Conservation (phyloP, 2,797 vertebrate species). For the Siniperca scherzeri region DNA sequence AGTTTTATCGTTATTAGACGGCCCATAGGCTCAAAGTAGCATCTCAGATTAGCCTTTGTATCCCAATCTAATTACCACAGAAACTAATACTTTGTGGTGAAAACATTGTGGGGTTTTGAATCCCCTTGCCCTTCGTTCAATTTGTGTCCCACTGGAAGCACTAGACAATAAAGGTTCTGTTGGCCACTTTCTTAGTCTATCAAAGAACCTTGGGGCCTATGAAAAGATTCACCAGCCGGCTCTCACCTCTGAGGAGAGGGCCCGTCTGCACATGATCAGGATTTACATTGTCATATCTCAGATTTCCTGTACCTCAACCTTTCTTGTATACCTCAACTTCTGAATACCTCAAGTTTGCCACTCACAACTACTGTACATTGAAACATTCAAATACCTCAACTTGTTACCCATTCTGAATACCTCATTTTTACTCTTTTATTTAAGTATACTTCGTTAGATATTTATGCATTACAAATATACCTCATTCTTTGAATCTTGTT, state of each 20-base stretch:
- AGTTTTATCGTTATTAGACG: slow-evolving; percentile 5
- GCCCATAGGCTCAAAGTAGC: slow-evolving; percentile 42
- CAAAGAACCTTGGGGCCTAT: slow-evolving; percentile 50
- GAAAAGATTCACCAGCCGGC: slow-evolving; percentile 49
- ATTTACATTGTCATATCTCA: slow-evolving; percentile 58
- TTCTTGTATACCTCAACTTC: slow-evolving; percentile 63
- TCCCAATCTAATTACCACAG: slow-evolving; percentile 29
- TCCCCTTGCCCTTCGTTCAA: slow-evolving; percentile 33
- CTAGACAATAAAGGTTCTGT: slow-evolving; percentile 62
- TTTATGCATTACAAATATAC: slow-evolving; percentile 72
- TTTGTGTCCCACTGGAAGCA: slow-evolving; percentile 65
- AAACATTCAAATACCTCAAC: slow-evolving; percentile 76
- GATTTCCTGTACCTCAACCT: slow-evolving; percentile 47
- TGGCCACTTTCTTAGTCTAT: slow-evolving; percentile 54
- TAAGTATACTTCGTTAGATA: slow-evolving; percentile 67
- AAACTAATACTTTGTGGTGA: slow-evolving; percentile 30
- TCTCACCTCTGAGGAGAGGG: slow-evolving; percentile 62
- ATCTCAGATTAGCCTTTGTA: slow-evolving; percentile 49
- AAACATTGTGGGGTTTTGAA: slow-evolving; percentile 59
- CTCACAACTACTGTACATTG: slow-evolving; percentile 71
- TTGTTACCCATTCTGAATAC: slow-evolving; percentile 72
- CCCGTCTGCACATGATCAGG: slow-evolving; percentile 60
- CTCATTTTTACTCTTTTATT: slow-evolving; percentile 72
- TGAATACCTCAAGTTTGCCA: slow-evolving; percentile 74
- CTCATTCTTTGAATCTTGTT: slow-evolving; percentile 62